These are phyloP conservation scores for Syngnathus scovelli DNA, from an alignment of 2,113 vertebrate species.

Conservation along the genomic window DNA sequence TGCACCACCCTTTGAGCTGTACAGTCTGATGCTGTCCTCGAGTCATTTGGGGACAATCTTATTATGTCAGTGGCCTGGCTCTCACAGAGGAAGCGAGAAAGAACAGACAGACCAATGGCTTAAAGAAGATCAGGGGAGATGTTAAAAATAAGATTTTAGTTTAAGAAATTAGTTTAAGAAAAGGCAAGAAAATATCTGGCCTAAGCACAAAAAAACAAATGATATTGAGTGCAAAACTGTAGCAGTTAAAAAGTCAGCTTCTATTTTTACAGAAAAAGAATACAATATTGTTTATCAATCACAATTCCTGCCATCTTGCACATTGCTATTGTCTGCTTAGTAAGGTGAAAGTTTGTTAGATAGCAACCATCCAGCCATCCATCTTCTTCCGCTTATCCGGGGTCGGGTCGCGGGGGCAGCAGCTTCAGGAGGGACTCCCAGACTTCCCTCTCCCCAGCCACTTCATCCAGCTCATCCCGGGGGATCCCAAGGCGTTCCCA, in stretches of 20 bases:
- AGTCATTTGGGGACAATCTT: constrained; percentile 39
- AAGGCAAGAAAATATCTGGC: background rate
- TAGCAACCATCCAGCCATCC: no score
- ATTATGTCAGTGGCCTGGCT: constrained; percentile 14
- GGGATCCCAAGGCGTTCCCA: no score
- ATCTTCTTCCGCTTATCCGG: no score
- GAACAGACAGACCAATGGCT: background rate
- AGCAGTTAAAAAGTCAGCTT: background rate
- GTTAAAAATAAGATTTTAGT: background rate
- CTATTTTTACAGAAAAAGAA: no score
- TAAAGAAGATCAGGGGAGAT: background rate
- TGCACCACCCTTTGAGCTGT: constrained; percentile 8
- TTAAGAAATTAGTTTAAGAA: background rate
- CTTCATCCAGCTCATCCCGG: no score
- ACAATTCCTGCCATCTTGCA: no score
- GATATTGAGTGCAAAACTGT: background rate
- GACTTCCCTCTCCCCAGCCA: no score
- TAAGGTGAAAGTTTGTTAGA: no score
- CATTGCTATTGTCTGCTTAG: no score
- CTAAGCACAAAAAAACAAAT: background rate
- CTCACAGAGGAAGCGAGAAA: background rate
- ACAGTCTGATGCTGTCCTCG: constrained; percentile 21
- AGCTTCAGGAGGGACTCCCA: no score
- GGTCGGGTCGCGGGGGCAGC: no score
- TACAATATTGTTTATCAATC: background rate